Conservation (phyloP, 1,140 invertebrate species). For the Eupristina koningsbergeri region DNA sequence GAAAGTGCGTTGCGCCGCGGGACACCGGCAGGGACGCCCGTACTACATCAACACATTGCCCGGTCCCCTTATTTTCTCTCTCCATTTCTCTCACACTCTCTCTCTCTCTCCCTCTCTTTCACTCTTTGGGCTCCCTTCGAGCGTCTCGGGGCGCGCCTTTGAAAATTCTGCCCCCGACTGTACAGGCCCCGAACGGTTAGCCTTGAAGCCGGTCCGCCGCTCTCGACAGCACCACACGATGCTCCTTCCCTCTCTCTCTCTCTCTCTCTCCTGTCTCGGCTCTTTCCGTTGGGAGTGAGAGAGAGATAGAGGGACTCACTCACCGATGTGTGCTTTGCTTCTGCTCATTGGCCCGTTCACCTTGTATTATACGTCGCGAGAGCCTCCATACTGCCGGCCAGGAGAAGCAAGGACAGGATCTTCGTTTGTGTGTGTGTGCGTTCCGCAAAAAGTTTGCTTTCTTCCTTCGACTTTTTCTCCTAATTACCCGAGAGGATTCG, state of each 20-base stretch:
- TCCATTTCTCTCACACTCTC: neutral
- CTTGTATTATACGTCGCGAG: conserved; percentile 30
- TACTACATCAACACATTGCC: neutral
- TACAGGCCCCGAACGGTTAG: conserved; percentile 62
- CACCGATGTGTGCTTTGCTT: no score
- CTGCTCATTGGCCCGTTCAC: conserved; percentile 38
- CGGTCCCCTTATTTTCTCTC: neutral
- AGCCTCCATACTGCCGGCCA: neutral
- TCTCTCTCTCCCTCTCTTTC: neutral
- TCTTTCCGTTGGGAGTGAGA: conserved; percentile 45
- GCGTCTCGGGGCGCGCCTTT: neutral
- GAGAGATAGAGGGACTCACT: no score
- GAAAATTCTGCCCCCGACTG: conserved; percentile 53
- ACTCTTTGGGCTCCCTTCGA: neutral
- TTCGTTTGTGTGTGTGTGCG: neutral
- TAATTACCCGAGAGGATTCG: conserved; percentile 35
- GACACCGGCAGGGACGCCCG: neutral
- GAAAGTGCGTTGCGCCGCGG: neutral
- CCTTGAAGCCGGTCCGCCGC: conserved; percentile 60
- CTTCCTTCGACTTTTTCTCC: conserved; percentile 5
- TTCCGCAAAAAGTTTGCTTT: conserved; percentile 6
- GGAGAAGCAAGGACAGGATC: neutral
- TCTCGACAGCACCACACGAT: conserved; percentile 12
- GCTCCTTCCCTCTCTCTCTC: no score
- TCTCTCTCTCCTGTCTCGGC: no score